Base-by-base conservation (phyloP, 2,888 invertebrate species). In the Euplagia quadripunctaria region DNA sequence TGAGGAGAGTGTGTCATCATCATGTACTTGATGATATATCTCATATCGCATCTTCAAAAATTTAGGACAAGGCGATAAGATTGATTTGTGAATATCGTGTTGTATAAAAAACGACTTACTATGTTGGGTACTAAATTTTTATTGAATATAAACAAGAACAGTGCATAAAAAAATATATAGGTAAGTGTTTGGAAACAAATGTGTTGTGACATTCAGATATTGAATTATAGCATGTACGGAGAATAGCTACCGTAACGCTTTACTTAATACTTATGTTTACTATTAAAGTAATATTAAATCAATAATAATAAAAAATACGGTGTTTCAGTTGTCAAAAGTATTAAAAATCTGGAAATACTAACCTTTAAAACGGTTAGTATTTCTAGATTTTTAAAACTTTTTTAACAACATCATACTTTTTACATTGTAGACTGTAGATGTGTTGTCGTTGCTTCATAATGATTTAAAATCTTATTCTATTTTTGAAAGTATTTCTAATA, bases 31-130 rank as follows among this genome's bases (percentile, higher is more conserved):
- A 6, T 61, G 31, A 61, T 31, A 20, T 66, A 66, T 51, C 66
- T 66, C 12, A 51, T 41, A 51, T 14, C 17, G 31, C 20, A 66
- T 66, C 66, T 49, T 16, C 31, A 4, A 8, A 63, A 31, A 66
- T 66, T 49, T 66, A 51, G 66, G 51, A 17, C 51, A 49, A 66
- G 51, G 5, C 9, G 66, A 66, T 66, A 66, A 51, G 8, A 16
- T 4, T 9, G 16, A 66, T 65, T 65, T 31, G n/a, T 46, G 46
- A 51, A 51, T 51, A 12, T 61, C 31, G 61, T 61, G 20, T 31
- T 61, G 61, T 61, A 5, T 61, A 20, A 31, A 1, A 31, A 31
- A 61, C 31, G 11, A 20, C 12, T 31, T 61, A 5, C 12, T 9
- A 14, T n/a, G 52, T 52, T 7, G 6, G 2, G 0, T 14, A 61